Evolutionary conservation across 2,797 vertebrate species (phyloP).

Genomic region (Centropyge bicolor): DNA sequence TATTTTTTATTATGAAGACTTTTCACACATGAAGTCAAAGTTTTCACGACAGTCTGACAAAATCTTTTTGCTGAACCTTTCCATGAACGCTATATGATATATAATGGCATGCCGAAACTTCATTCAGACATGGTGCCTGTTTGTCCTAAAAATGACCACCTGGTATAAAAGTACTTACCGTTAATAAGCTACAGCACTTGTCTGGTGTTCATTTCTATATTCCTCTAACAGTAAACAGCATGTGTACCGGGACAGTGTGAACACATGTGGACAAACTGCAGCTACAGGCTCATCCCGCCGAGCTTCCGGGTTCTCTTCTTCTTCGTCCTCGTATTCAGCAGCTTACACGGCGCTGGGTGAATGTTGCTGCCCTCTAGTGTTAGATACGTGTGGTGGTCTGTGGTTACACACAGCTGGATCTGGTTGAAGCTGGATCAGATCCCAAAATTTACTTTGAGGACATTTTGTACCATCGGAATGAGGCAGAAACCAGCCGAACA

Average conservation of each 20-base stretch:
- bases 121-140: background rate
- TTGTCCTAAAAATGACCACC: background rate
- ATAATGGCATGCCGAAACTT: no score
- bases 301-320: conserved; percentile 45
- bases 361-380: conserved; percentile 23
- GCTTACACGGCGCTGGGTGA: rapidly evolving
- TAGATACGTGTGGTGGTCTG: rapidly evolving
- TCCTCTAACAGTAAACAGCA: background rate
- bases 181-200: background rate
- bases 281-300: no score
- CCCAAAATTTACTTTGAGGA: background rate
- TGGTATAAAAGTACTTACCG: conserved; percentile 21
- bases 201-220: conserved; percentile 8
- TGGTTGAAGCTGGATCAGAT: background rate
- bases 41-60: background rate
- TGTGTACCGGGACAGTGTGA: background rate
- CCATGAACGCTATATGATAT: background rate
- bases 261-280: conserved; percentile 41
- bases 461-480: background rate
- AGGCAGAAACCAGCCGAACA: background rate
- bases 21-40: background rate
- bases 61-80: background rate
- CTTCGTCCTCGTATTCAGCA: background rate
- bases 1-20: no score
- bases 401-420: background rate